These are phyloP conservation scores for Perccottus glenii DNA, from an alignment of 2,113 vertebrate genomes.

Conservation along the genomic window DNA sequence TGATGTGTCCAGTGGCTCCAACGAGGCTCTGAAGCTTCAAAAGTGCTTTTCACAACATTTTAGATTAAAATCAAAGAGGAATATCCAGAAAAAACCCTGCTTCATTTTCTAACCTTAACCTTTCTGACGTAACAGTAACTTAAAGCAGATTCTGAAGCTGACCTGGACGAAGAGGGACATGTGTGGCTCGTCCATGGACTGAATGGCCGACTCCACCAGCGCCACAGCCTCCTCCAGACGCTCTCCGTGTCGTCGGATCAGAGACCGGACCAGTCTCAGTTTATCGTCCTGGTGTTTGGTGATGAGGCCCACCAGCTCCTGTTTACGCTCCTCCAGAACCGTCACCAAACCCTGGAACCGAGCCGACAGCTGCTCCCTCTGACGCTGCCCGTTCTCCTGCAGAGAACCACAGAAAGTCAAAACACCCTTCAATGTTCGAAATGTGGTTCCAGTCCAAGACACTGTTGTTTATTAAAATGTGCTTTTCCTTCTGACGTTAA, in stretches of 20 bases:
- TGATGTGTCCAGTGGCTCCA: too few relatives aligned
- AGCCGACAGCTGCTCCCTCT: conserved; percentile 83
- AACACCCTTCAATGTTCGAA: too few relatives aligned
- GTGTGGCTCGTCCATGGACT: conserved; percentile 87
- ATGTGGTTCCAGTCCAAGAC: too few relatives aligned
- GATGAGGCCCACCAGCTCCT: conserved; percentile 84
- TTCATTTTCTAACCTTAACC: too few relatives aligned
- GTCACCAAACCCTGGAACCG: conserved; percentile 80
- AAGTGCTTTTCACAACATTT: too few relatives aligned
- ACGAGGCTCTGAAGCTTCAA: too few relatives aligned
- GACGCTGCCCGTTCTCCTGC: conserved; percentile 84
- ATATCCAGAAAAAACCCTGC: too few relatives aligned
- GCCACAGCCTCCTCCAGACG: conserved; percentile 86
- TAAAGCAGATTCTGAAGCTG: not conserved
- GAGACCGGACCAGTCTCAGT: conserved; percentile 78
- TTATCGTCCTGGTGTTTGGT: conserved; percentile 84
- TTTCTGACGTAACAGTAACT: too few relatives aligned
- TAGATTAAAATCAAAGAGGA: too few relatives aligned
- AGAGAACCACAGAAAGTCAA: not conserved
- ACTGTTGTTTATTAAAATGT: too few relatives aligned
- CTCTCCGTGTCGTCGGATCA: conserved; percentile 85
- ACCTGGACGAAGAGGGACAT: conserved; percentile 91
- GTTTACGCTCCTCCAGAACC: conserved; percentile 89
- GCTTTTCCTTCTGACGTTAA: too few relatives aligned
- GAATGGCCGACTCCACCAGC: conserved; percentile 86